Percentiles rank a stretch among this genome's conserved stretches.
These are phyloP conservation scores for Prietella phreatophila DNA, from an alignment of 2,113 vertebrate species.

Conservation along the genomic window DNA sequence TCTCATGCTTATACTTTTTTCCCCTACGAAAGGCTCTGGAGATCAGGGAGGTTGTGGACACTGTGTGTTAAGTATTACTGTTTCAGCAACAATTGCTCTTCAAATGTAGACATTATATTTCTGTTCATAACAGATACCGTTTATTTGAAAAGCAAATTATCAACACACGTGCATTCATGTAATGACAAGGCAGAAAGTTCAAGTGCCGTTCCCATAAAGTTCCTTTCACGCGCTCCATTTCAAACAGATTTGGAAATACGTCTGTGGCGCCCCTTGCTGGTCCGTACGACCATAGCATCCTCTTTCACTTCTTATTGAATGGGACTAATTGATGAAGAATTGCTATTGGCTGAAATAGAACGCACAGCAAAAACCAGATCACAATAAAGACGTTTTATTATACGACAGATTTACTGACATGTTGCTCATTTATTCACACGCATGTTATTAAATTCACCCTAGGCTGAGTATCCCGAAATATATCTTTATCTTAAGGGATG, in stretches of 20 bases:
- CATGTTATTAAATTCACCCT: neutral
- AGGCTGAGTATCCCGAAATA: neutral
- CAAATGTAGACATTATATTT: neutral
- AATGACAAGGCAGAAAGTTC: neutral
- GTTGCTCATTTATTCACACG: neutral
- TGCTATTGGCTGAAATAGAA: conserved; percentile 1
- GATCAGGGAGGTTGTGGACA: neutral
- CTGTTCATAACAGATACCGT: neutral
- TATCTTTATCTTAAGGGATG: neutral
- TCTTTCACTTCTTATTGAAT: neutral
- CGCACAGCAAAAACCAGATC: neutral
- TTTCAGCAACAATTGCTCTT: neutral
- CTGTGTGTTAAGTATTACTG: neutral
- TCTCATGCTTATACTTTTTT: neutral
- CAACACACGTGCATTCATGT: neutral
- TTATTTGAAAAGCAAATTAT: neutral
- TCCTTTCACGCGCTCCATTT: neutral
- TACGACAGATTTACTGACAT: neutral
- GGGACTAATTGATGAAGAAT: neutral
- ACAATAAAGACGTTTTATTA: neutral
- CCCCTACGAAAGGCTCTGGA: neutral
- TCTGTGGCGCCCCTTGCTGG: conserved; percentile 70
- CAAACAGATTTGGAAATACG: conserved; percentile 57
- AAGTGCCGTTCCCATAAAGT: neutral
- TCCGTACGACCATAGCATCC: neutral